These are phyloP conservation scores for Priocnemis perturbator DNA, from an alignment of 2,888 invertebrate species.

Conservation along the genomic window DNA sequence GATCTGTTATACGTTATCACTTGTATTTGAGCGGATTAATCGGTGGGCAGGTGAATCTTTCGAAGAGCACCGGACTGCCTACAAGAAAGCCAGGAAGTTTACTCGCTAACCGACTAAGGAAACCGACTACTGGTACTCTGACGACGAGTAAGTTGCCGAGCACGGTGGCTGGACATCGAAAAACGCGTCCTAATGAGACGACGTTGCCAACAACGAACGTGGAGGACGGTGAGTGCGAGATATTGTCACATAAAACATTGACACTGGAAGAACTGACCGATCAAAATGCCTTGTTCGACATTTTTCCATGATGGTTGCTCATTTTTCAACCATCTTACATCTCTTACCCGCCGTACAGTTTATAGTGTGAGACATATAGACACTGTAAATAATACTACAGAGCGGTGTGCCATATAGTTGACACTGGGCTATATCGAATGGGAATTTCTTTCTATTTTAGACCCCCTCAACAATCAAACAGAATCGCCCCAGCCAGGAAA, in stretches of 20 bases:
- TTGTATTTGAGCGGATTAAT: too few species aligned
- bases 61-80: conserved; percentile 58
- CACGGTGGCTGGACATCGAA: conserved; percentile 24
- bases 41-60: conserved; percentile 63
- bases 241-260: too few species aligned
- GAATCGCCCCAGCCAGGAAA: conserved; percentile 15
- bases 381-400: too few species aligned
- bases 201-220: conserved; percentile 22
- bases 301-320: too few species aligned
- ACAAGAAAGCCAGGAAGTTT: conserved; percentile 44
- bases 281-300: too few species aligned
- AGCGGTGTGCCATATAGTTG: too few species aligned
- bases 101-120: conserved; percentile 40
- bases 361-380: too few species aligned
- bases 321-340: too few species aligned
- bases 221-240: neutral
- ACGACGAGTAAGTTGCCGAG: conserved; percentile 30
- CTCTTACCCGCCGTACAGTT: too few species aligned
- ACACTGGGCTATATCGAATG: neutral
- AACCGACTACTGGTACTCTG: conserved; percentile 32
- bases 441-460: conserved; percentile 32
- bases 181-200: conserved; percentile 28
- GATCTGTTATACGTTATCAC: too few species aligned
- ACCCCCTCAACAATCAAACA: conserved; percentile 20
- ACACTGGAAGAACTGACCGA: too few species aligned